Conservation (phyloP, 2,113 vertebrate species). For the Harpagus bidentatus region DNA sequence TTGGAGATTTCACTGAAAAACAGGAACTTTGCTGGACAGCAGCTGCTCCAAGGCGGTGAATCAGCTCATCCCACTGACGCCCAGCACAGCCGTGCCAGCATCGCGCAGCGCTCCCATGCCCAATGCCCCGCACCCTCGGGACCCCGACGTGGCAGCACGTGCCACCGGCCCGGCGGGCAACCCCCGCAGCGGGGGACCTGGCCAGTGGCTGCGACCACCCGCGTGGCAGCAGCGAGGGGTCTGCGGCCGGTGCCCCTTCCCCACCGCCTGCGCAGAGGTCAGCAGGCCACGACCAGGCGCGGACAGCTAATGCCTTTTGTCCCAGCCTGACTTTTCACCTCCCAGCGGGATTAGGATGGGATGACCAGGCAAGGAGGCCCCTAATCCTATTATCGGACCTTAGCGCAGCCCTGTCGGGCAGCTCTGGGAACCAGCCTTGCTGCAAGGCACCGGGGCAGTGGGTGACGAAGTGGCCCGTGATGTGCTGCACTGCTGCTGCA, state of each 20-base stretch:
- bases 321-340: constrained; percentile 51
- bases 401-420: neutral
- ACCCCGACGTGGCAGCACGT: neutral
- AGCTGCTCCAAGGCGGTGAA: constrained; percentile 9
- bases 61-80: neutral
- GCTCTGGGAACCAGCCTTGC: neutral
- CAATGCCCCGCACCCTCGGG: rapidly evolving
- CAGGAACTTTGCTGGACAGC: constrained; percentile 44
- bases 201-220: neutral
- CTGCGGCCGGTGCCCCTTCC: neutral
- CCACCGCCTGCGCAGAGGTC: neutral
- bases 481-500: neutral
- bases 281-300: neutral
- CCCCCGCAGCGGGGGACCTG: rapidly evolving
- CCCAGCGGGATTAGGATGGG: constrained; percentile 27
- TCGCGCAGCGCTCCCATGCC: rapidly evolving
- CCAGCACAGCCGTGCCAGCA: neutral
- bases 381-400: constrained; percentile 54
- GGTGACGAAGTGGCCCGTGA: neutral
- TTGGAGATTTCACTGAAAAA: constrained; percentile 25
- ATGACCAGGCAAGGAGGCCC: constrained; percentile 18
- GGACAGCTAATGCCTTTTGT: constrained; percentile 38
- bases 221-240: neutral
- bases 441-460: rapidly evolving
- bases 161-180: neutral